These are phyloP conservation scores for Phaethornis superciliosus DNA, from an alignment of 2,113 vertebrate species.

Conservation along the genomic window DNA sequence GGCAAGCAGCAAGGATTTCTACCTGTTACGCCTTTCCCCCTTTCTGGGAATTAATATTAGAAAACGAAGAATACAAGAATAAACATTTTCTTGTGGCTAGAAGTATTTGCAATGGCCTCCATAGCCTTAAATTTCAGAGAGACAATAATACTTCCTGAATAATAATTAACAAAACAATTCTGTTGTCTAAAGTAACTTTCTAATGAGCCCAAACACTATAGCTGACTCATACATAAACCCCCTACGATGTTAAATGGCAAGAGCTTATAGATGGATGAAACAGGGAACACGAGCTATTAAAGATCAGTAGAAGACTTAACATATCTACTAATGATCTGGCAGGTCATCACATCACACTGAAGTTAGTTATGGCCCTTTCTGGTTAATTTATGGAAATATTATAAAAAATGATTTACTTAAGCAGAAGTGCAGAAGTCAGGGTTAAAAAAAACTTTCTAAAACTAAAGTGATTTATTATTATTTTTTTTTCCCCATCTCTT, in stretches of 20 bases:
- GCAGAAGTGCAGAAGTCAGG: background rate
- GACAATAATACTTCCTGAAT: background rate
- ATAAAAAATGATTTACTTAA: background rate
- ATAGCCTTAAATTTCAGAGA: background rate
- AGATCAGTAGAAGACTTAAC: background rate
- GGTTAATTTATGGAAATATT: background rate
- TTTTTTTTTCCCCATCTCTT: background rate
- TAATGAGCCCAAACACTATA: background rate
- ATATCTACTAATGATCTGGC: background rate
- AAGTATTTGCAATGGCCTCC: background rate
- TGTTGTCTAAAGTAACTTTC: background rate
- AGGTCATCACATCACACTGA: accelerated
- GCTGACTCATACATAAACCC: background rate
- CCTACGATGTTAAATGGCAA: accelerated
- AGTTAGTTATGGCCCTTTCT: background rate
- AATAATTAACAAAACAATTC: background rate
- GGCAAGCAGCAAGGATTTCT: background rate
- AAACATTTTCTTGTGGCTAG: background rate
- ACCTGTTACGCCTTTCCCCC: background rate
- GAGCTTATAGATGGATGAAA: background rate
- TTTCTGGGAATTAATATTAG: background rate
- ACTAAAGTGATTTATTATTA: accelerated
- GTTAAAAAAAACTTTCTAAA: background rate
- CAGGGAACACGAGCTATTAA: background rate
- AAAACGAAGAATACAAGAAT: background rate